These are phyloP conservation scores for Setophaga coronata DNA, from an alignment of 2,113 vertebrate species.

Conservation along the genomic window DNA sequence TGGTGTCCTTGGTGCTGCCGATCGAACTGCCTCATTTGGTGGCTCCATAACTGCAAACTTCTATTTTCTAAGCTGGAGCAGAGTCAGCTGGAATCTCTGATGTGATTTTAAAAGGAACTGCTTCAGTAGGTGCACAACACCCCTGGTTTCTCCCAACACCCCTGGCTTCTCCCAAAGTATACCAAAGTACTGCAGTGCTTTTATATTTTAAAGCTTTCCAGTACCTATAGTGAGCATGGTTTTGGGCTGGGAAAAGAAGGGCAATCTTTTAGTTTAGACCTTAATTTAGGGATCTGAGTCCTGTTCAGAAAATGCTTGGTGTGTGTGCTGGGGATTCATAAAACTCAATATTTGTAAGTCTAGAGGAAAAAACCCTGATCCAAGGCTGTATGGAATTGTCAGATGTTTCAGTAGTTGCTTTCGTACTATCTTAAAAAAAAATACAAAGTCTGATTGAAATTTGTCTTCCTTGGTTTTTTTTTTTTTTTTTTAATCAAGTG, in stretches of 20 bases:
- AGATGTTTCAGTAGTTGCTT: background rate
- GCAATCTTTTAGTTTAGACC: background rate
- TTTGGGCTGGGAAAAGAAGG: background rate
- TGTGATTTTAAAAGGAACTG: background rate
- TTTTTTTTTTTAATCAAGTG: background rate
- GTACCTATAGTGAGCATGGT: background rate
- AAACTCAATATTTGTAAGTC: background rate
- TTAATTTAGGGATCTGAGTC: background rate
- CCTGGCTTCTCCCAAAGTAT: background rate
- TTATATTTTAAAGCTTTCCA: background rate
- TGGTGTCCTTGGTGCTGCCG: background rate
- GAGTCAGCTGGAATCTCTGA: constrained; percentile 41
- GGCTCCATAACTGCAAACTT: constrained; percentile 33
- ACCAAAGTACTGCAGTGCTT: background rate
- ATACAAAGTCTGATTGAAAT: background rate
- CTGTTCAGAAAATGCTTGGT: background rate
- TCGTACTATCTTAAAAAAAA: background rate
- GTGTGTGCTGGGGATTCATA: background rate
- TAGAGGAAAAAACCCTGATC: background rate
- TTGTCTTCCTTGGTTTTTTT: background rate
- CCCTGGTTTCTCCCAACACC: background rate
- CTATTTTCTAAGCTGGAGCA: constrained; percentile 10
- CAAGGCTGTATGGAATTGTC: background rate
- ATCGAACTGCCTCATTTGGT: constrained; percentile 21
- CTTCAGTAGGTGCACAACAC: background rate